phyloP scores from a whole-genome alignment of 2,113 vertebrate genomes.

The Melozone crissalis region DNA sequence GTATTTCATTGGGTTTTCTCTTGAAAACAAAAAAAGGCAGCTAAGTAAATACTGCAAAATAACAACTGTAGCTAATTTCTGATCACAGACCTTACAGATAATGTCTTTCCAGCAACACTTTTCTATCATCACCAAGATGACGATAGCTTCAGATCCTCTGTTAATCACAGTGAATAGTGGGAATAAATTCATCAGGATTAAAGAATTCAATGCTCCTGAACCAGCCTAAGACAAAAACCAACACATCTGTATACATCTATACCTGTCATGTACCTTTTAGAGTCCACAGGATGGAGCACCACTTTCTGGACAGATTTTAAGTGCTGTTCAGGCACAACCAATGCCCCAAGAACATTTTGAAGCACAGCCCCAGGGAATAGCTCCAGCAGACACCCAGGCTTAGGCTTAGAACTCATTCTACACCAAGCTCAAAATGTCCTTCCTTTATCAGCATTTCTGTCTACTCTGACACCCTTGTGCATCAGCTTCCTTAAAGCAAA shows the following conservation, averaged over 20 bases:
- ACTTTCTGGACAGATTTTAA: not conserved
- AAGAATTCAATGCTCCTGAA: not conserved
- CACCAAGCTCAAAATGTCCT: not conserved
- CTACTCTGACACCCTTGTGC: not conserved
- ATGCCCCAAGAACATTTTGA: not conserved
- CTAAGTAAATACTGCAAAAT: not conserved
- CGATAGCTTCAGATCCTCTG: not conserved
- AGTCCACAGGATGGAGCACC: not conserved
- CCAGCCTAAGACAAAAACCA: not conserved
- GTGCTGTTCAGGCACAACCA: not conserved
- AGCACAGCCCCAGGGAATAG: accelerated
- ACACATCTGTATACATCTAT: not conserved
- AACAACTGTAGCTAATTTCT: not conserved
- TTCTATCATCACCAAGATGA: not conserved
- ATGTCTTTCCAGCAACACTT: not conserved
- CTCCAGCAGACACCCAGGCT: not conserved
- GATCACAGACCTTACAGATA: not conserved
- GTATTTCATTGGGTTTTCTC: not conserved
- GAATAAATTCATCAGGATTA: not conserved
- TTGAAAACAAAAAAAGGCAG: not conserved
- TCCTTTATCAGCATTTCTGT: not conserved
- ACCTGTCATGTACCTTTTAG: not conserved
- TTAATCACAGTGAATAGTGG: not conserved
- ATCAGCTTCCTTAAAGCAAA: not conserved
- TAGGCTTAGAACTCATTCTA: not conserved